Evolutionary conservation across 2,113 vertebrate genomes (phyloP).

Genomic region (Forbesichthys papilliferus): DNA sequence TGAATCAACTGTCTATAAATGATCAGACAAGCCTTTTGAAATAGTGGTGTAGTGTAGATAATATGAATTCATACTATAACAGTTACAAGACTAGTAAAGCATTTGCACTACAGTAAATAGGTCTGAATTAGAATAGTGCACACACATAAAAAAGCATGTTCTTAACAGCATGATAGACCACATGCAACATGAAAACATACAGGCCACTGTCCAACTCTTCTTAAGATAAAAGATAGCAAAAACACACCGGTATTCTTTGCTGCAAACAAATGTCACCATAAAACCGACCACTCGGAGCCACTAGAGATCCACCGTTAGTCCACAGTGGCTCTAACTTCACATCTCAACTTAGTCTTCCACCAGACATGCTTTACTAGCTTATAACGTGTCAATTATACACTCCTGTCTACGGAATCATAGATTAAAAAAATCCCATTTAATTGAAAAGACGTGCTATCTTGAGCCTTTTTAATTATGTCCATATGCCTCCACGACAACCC

Average conservation of each 20-base stretch:
- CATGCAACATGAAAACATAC: conserved; percentile 1
- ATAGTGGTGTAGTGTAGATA: neutral
- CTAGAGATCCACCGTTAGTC: conserved; percentile 58
- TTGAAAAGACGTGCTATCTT: conserved; percentile 51
- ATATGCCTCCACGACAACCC: neutral
- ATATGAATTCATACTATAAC: conserved; percentile 1
- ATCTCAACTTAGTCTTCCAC: neutral
- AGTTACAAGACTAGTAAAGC: neutral
- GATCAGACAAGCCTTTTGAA: neutral
- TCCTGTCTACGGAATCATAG: conserved; percentile 38
- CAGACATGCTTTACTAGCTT: conserved; percentile 24
- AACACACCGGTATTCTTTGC: neutral
- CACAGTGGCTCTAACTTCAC: neutral
- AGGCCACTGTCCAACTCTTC: conserved; percentile 13
- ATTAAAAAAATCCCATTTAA: conserved; percentile 43
- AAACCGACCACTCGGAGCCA: conserved; percentile 66
- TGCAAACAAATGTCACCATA: conserved; percentile 4
- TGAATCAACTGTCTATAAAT: neutral
- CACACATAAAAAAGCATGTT: conserved; percentile 12
- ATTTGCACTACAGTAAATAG: neutral
- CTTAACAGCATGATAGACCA: neutral
- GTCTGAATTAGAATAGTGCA: conserved; percentile 38
- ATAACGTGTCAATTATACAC: conserved; percentile 42
- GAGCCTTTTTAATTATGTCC: conserved; percentile 37
- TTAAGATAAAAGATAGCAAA: conserved; percentile 6